A percentile compares a stretch with the other conserved stretches of the same genome.
phyloP scores from a whole-genome alignment of 2,888 invertebrate genomes.

The Rhagophthalmus giganteus region DNA sequence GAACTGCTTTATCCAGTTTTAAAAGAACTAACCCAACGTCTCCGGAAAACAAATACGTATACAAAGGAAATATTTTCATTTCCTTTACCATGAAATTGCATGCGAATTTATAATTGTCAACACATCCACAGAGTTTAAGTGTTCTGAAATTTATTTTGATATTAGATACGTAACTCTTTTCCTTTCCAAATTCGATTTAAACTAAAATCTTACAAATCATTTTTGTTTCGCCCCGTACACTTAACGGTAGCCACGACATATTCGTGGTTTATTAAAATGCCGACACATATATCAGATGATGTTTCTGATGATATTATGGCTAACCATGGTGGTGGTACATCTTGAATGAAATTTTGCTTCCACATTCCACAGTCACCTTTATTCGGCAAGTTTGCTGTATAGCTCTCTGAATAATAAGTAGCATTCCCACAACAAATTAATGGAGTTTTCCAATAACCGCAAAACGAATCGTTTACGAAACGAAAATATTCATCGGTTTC shows the following conservation, averaged over 20 bases:
- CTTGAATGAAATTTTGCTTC: constrained; percentile 45
- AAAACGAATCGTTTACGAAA: constrained; percentile 60
- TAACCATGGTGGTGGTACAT: constrained; percentile 51
- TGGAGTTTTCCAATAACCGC: constrained; percentile 59
- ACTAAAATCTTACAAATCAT: constrained; percentile 7
- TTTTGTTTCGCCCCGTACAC: constrained; percentile 8
- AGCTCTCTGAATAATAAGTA: constrained; percentile 12
- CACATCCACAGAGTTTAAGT: constrained; percentile 11
- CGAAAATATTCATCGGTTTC: constrained; percentile 10
- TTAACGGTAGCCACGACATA: constrained; percentile 59
- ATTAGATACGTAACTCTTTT: no score
- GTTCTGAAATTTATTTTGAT: no score
- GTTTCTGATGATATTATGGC: constrained; percentile 61
- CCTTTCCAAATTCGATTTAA: no score
- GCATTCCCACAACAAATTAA: constrained; percentile 59
- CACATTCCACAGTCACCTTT: constrained; percentile 11
- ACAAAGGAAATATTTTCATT: constrained; percentile 12
- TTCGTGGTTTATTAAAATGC: constrained; percentile 58
- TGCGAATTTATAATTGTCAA: neutral
- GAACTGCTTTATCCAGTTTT: constrained; percentile 2
- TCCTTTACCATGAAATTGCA: constrained; percentile 7
- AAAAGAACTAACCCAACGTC: constrained; percentile 18
- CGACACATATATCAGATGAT: constrained; percentile 61
- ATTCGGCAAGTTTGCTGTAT: constrained; percentile 5
- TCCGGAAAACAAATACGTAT: constrained; percentile 12